phyloP scores from a whole-genome alignment of 2,797 vertebrate species.

The Chrosomus eos region DNA sequence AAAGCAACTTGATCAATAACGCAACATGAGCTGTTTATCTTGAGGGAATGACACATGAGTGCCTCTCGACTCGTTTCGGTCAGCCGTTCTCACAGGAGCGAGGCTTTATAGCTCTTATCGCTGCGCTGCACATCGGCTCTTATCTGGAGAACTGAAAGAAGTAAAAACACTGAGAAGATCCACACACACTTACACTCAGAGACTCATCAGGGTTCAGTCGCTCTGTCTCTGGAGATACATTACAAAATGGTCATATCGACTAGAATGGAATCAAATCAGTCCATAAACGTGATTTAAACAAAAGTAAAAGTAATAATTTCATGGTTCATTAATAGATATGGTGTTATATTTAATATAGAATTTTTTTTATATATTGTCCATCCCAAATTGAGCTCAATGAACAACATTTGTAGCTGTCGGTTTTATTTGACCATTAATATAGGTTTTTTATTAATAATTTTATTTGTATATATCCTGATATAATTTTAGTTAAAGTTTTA shows the following conservation, averaged over 20 bases:
- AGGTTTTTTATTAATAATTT: neutral
- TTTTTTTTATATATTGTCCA: neutral
- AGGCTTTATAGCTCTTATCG: neutral
- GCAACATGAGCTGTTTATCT: neutral
- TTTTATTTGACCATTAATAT: no score
- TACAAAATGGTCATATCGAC: neutral
- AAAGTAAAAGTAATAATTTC: neutral
- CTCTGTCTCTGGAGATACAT: neutral
- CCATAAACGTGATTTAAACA: neutral
- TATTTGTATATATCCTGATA: neutral
- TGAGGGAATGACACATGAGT: neutral
- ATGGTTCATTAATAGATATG: neutral
- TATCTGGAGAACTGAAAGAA: neutral
- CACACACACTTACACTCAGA: neutral
- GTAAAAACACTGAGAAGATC: neutral
- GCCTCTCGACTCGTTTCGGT: no score
- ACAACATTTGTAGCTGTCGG: no score
- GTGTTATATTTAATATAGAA: neutral
- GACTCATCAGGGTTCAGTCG: neutral
- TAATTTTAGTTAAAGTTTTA: neutral
- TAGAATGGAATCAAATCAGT: neutral
- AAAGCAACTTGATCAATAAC: neutral
- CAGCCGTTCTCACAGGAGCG: neutral
- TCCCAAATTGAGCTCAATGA: neutral
- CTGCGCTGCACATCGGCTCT: neutral